These are phyloP conservation scores for Carcharodon carcharias DNA, from an alignment of 2,797 vertebrate species.

Conservation along the genomic window DNA sequence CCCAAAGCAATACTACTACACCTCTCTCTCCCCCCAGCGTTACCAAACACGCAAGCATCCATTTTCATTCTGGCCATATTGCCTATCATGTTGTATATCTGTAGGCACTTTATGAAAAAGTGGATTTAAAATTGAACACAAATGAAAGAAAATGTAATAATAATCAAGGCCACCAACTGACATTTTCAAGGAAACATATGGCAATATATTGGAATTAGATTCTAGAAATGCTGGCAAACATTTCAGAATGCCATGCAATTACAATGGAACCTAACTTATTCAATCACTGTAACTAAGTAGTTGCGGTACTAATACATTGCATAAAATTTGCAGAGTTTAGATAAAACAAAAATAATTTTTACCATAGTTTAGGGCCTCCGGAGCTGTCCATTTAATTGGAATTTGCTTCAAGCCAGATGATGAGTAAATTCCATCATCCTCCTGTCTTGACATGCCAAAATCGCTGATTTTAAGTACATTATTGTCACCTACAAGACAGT, in stretches of 20 bases:
- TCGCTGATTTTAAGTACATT: conserved; percentile 92
- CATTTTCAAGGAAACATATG: background rate
- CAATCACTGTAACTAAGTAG: background rate
- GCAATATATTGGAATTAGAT: background rate
- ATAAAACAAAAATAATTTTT: conserved; percentile 43
- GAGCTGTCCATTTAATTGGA: conserved; percentile 97
- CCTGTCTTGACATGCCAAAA: conserved; percentile 96
- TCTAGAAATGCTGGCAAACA: background rate
- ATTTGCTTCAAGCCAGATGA: conserved; percentile 96
- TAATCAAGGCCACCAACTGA: background rate
- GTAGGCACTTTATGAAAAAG: background rate
- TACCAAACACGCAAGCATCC: background rate
- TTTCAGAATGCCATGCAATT: background rate
- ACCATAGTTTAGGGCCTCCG: conserved; percentile 95
- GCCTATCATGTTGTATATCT: background rate
- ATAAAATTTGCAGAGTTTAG: background rate
- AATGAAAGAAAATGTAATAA: background rate
- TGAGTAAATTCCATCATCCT: conserved; percentile 91
- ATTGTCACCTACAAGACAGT: conserved; percentile 86
- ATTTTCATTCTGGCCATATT: background rate
- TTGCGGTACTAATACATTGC: background rate
- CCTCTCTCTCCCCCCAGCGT: background rate
- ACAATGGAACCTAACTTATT: background rate
- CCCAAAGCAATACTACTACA: background rate
- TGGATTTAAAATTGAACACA: background rate